Evolutionary conservation across 2,797 vertebrate species (phyloP), one percentile per base, ranked within the genome.

Genomic region (Chrosomus eos): DNA sequence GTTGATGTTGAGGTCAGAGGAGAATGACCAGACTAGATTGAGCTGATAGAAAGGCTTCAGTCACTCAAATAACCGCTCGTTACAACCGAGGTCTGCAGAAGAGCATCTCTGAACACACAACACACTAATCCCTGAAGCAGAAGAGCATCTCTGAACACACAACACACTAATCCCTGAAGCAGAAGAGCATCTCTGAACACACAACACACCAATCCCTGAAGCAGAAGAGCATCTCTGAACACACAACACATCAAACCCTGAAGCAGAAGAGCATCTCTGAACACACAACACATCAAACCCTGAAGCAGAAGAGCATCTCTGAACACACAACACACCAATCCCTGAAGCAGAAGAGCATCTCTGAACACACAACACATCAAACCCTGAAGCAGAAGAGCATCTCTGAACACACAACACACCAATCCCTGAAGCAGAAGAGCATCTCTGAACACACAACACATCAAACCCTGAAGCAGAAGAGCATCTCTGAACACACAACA

Each of bases 1-100:
- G 70, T 84, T 88, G 81, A 83, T 84, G 81, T 62, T 64, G 72
- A 88, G 84, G 67, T 88, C 83, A 83, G 76, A 88, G 67, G 87
- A 87, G 51, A 88, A 85, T 84, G 76, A 58, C 23, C 33, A 67
- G 82, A 84, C 70, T 84, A 62, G 38, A 16, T 53, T 5, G 9
- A 75, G 26, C 48, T 33, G 72, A 33, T 53, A 33, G 72, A 33
- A 75, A 33, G 45, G 2, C 48, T 23, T 23, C 18, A 21, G 4
- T 26, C 26, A 43, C 11, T 36, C 3, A 67, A 21, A 67, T 36
- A 67, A 67, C 0, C 31, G 5, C 31, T 40, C 0, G 3, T 23
- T 13, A 8, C 6, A 38, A 40, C 2, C 1, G 0, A n/a, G 36
- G 5, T 26, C 2, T 43, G 23, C 23, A 45, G 3, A 45, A 28